Evolutionary conservation across 2,797 vertebrate species (phyloP).

Genomic region (Ctenopoma kingsleyae): DNA sequence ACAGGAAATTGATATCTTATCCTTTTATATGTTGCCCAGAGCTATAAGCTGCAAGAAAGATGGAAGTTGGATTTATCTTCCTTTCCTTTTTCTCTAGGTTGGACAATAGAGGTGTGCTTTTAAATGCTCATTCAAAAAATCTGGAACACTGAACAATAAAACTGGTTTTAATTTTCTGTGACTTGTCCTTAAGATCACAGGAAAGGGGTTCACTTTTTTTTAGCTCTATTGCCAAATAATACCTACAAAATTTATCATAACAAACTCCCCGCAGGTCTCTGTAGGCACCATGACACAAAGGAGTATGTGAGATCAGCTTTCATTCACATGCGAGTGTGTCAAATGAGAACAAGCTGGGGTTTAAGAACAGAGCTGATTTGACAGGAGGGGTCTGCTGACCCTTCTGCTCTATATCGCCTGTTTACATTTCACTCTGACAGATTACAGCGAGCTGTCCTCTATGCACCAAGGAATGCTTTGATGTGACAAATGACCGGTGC

Average conservation of each 20-base stretch:
- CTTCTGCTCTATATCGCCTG: constrained; percentile 55
- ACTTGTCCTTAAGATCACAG: not conserved
- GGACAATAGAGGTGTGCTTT: no score
- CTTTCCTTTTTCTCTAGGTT: not conserved
- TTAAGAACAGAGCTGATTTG: constrained; percentile 62
- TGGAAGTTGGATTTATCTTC: constrained; percentile 14
- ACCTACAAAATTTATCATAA: no score
- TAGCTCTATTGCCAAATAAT: constrained; percentile 1
- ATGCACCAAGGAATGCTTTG: constrained; percentile 81
- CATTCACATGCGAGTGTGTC: constrained; percentile 24
- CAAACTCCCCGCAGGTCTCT: not conserved
- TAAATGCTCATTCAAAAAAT: not conserved
- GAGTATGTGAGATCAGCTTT: constrained; percentile 40
- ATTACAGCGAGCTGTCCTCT: constrained; percentile 72
- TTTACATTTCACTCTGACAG: constrained; percentile 69
- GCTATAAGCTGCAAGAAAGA: constrained; percentile 17
- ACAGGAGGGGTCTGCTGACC: constrained; percentile 64
- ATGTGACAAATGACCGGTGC: constrained; percentile 78
- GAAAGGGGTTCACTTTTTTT: not conserved
- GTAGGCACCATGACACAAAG: constrained; percentile 1
- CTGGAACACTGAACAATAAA: not conserved
- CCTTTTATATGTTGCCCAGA: constrained; percentile 33
- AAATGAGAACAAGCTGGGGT: constrained; percentile 47
- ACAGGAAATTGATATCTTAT: constrained; percentile 65
- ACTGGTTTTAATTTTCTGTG: constrained; percentile 12